Evolutionary conservation across 2,888 invertebrate species (phyloP).

Genomic region (Rhingia rostrata): DNA sequence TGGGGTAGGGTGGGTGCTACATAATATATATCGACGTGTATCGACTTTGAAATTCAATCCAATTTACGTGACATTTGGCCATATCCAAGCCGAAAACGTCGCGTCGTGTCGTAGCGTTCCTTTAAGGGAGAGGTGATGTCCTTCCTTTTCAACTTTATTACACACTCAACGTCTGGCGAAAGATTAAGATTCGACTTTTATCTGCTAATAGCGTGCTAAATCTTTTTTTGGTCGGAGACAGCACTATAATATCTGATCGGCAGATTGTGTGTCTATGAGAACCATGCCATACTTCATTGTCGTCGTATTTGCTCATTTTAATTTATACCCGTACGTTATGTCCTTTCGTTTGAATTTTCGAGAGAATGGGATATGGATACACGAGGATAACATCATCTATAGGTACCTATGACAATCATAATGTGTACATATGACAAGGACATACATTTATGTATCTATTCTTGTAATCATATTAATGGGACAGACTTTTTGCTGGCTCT

Average conservation of each 20-base stretch:
- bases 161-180: background rate
- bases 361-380: too few species aligned
- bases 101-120: background rate
- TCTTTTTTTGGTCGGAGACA: background rate
- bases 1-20: too few species aligned
- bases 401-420: too few species aligned
- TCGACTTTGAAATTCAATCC: constrained; percentile 49
- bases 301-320: too few species aligned
- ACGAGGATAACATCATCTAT: too few species aligned
- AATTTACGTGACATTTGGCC: constrained; percentile 44
- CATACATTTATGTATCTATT: constrained; percentile 11
- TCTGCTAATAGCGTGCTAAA: constrained; percentile 17
- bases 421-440: background rate
- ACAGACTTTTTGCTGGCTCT: background rate
- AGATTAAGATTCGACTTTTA: constrained; percentile 15
- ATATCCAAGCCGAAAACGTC: background rate
- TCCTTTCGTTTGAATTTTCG: too few species aligned
- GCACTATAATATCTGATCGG: background rate
- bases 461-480: constrained; percentile 26
- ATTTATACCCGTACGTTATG: too few species aligned
- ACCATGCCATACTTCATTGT: too few species aligned
- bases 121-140: background rate
- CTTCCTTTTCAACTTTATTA: constrained; percentile 1
- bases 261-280: background rate
- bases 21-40: constrained; percentile 3